Evolutionary conservation across 2,888 invertebrate species (phyloP).

Genomic region (Neocrepidodera transversa): DNA sequence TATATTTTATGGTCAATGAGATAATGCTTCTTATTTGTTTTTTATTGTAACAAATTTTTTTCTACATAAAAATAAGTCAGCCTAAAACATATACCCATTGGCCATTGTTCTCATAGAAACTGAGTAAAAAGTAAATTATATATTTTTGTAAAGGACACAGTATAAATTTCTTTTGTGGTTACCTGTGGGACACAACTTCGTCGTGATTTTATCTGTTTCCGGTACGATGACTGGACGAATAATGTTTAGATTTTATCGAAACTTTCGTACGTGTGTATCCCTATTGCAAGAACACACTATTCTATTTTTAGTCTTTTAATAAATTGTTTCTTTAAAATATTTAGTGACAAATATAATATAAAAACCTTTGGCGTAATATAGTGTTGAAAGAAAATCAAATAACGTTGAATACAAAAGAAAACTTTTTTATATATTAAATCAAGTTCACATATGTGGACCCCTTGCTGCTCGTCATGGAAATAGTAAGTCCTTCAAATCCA

Average conservation of each 20-base stretch:
- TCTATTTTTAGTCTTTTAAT: slow-evolving; percentile 22
- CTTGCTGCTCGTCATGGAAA: slow-evolving; percentile 42
- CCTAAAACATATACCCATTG: too few relatives aligned
- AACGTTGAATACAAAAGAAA: slow-evolving; percentile 18
- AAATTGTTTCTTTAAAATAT: too few relatives aligned
- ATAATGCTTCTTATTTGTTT: too few relatives aligned
- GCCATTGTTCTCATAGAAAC: not conserved
- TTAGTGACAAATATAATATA: too few relatives aligned
- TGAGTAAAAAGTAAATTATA: slow-evolving; percentile 20
- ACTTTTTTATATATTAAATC: slow-evolving; percentile 32
- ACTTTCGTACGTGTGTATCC: slow-evolving; percentile 29
- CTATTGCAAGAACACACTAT: slow-evolving; percentile 22
- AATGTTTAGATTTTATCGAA: slow-evolving; percentile 26
- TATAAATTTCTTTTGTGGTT: slow-evolving; percentile 25
- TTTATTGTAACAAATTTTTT: too few relatives aligned
- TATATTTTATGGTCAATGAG: too few relatives aligned
- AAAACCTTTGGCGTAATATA: slow-evolving; percentile 9
- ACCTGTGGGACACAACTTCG: slow-evolving; percentile 26
- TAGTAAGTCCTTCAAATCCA: slow-evolving; percentile 49
- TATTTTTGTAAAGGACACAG: slow-evolving; percentile 20
- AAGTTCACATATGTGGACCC: slow-evolving; percentile 46
- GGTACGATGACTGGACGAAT: slow-evolving; percentile 28
- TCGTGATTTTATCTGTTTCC: slow-evolving; percentile 28
- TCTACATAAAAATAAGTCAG: too few relatives aligned
- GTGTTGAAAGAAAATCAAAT: slow-evolving; percentile 27